Percentiles rank a stretch among this genome's conserved stretches.
These are phyloP conservation scores for Eolophus roseicapilla DNA, from an alignment of 2,113 vertebrate genomes.

Conservation along the genomic window DNA sequence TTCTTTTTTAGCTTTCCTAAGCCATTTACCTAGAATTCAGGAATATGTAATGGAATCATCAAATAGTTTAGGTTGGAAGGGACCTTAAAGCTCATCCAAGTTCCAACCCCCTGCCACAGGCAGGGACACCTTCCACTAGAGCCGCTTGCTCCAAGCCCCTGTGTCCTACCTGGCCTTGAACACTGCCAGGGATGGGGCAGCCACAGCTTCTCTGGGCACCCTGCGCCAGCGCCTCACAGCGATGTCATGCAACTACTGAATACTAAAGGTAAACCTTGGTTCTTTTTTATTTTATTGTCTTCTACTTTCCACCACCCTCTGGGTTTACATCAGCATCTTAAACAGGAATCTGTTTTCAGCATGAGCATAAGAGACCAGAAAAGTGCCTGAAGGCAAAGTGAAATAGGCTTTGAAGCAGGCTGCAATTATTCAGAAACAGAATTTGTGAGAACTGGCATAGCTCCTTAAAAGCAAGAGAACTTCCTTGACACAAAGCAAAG, in stretches of 20 bases:
- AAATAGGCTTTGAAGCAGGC: background rate
- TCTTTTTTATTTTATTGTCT: background rate
- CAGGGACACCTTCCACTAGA: background rate
- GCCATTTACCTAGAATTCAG: background rate
- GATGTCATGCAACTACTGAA: background rate
- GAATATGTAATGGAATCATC: background rate
- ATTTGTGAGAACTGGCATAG: background rate
- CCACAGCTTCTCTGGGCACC: background rate
- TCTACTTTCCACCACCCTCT: background rate
- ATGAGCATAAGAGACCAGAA: background rate
- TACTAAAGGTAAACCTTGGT: background rate
- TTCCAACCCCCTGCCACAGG: background rate
- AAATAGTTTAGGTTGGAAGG: background rate
- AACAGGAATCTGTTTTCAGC: background rate
- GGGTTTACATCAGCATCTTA: background rate
- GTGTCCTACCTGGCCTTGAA: background rate
- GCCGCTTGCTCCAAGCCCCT: background rate
- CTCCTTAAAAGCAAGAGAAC: background rate
- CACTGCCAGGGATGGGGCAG: background rate
- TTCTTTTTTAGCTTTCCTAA: background rate
- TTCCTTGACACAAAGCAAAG: background rate
- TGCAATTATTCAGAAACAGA: background rate
- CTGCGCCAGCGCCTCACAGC: background rate
- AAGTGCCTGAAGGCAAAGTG: background rate
- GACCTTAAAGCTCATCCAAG: background rate